Conservation (phyloP, 1,140 invertebrate genomes). For the Drosophila kanapiae region DNA sequence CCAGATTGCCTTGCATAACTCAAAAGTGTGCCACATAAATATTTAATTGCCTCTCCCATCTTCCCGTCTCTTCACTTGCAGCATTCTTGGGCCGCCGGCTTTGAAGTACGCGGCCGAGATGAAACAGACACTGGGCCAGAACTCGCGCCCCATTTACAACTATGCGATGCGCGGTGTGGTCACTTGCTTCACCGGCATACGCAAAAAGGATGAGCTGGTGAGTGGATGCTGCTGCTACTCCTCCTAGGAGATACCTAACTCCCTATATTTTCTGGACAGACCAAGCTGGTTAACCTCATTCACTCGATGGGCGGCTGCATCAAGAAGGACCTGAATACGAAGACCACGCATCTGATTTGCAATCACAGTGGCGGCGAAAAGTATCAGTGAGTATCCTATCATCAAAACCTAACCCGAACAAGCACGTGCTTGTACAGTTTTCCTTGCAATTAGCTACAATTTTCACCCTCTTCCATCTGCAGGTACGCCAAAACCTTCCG, state of each 20-base stretch:
- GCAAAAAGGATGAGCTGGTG: conserved; percentile 94
- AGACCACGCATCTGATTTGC: conserved; percentile 97
- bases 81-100: conserved; percentile 91
- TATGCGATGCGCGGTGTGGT: conserved; percentile 93
- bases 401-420: no score
- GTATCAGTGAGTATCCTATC: conserved; percentile 87
- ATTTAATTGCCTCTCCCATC: conserved; percentile 64
- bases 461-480: conserved; percentile 70
- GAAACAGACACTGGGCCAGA: conserved; percentile 89
- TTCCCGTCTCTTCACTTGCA: conserved; percentile 73
- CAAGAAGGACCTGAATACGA: conserved; percentile 93
- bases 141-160: conserved; percentile 93
- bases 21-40: conserved; percentile 82
- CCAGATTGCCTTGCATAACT: conserved; percentile 77
- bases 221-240: conserved; percentile 66
- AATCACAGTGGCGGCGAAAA: conserved; percentile 94
- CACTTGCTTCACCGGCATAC: conserved; percentile 96
- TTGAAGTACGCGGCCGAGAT: conserved; percentile 90
- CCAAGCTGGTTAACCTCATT: conserved; percentile 92
- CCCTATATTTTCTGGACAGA: conserved; percentile 86
- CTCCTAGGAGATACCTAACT: background rate
- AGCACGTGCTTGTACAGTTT: background rate
- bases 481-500: conserved; percentile 94
- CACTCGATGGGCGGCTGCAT: conserved; percentile 98
- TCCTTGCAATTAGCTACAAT: background rate